A percentile compares a stretch with the other conserved stretches of the same genome.
These are phyloP conservation scores for Chrysomela aeneicollis DNA, from an alignment of 2,888 invertebrate species.

Conservation along the genomic window DNA sequence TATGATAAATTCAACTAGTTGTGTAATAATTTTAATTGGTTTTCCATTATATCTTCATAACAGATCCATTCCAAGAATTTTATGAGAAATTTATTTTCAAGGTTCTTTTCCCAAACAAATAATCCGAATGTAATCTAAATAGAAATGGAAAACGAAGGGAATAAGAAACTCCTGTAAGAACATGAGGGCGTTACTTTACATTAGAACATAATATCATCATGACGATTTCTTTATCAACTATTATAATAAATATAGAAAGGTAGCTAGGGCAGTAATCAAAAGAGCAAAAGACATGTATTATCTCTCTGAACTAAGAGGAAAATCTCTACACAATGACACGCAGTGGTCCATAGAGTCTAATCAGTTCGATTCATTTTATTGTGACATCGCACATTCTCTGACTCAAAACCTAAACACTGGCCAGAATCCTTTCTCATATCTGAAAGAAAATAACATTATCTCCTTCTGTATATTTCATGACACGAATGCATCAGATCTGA, in stretches of 20 bases:
- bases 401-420: constrained; percentile 11
- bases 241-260: background rate
- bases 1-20: constrained; percentile 11
- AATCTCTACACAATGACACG: constrained; percentile 11
- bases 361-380: no score
- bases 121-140: constrained; percentile 4
- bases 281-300: constrained; percentile 10
- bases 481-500: constrained; percentile 7
- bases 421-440: constrained; percentile 10
- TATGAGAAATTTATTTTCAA: constrained; percentile 11
- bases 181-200: constrained; percentile 3
- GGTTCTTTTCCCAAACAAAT: constrained; percentile 10
- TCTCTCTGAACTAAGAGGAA: constrained; percentile 6
- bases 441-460: constrained; percentile 8
- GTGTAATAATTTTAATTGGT: constrained; percentile 9
- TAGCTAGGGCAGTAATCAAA: background rate
- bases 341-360: constrained; percentile 6
- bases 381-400: background rate
- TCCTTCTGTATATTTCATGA: constrained; percentile 14
- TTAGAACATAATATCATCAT: constrained; percentile 1
- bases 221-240: constrained; percentile 1
- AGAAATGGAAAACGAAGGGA: constrained; percentile 9
- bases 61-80: constrained; percentile 5
- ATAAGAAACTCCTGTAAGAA: background rate
- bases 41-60: constrained; percentile 10